These are phyloP conservation scores for Caenorhabditis latens DNA, from an alignment of 1,140 invertebrate species.

Conservation along the genomic window DNA sequence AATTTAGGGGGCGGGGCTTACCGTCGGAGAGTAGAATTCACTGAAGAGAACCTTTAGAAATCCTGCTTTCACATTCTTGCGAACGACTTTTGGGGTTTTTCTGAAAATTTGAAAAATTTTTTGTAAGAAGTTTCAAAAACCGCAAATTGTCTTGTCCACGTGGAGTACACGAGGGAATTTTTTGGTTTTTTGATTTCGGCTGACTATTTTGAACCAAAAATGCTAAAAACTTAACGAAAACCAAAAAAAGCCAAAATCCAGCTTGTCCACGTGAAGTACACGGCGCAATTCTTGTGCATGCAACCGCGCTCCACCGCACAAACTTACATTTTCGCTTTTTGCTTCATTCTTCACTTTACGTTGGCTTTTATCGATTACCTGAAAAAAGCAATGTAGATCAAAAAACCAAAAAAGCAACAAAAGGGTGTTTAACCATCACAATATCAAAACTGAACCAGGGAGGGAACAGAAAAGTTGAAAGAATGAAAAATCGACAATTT, in stretches of 20 bases:
- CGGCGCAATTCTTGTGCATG: too few relatives aligned
- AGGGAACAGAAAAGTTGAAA: background rate
- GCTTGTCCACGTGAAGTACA: too few relatives aligned
- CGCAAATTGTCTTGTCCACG: too few relatives aligned
- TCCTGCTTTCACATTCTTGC: background rate
- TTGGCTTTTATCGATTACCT: background rate
- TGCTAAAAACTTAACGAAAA: too few relatives aligned
- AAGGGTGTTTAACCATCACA: background rate
- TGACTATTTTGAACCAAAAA: too few relatives aligned
- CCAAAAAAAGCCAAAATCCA: too few relatives aligned
- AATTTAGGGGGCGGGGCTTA: background rate
- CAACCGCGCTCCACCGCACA: background rate
- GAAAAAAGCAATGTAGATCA: background rate
- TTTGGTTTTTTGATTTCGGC: too few relatives aligned
- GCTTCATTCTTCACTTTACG: background rate
- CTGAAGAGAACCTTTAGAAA: background rate
- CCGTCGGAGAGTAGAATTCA: background rate
- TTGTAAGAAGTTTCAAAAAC: too few relatives aligned
- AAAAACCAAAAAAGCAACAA: background rate
- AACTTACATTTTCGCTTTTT: background rate
- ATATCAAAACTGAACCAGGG: slow-evolving; percentile 6
- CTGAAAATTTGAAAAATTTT: background rate
- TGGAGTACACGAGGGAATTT: too few relatives aligned
- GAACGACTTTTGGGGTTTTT: background rate
- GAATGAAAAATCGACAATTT: background rate